Evolutionary conservation across 2,113 vertebrate genomes (phyloP).

Genomic region (Ia io): DNA sequence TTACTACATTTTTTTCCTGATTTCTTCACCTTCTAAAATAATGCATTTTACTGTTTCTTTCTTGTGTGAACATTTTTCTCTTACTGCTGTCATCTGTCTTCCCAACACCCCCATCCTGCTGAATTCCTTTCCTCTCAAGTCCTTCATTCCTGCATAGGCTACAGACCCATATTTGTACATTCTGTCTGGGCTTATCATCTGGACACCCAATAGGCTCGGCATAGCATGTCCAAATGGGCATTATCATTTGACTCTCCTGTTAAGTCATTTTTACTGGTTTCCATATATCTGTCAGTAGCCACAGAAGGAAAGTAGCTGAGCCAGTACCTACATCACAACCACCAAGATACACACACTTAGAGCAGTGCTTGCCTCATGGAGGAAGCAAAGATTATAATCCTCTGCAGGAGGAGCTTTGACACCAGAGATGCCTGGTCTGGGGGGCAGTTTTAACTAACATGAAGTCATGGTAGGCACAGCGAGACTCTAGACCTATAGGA

Average conservation of each 20-base stretch:
- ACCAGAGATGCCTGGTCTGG: background rate
- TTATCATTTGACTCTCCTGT: background rate
- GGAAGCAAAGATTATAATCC: background rate
- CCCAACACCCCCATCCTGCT: background rate
- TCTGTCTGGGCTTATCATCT: background rate
- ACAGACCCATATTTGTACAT: background rate
- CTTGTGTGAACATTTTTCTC: background rate
- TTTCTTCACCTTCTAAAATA: background rate
- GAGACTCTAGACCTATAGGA: background rate
- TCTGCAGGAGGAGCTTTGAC: background rate
- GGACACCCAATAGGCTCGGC: too few relatives aligned
- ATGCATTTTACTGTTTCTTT: background rate
- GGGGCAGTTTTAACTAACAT: background rate
- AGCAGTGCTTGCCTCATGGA: background rate
- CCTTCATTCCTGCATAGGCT: too few relatives aligned
- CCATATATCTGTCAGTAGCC: background rate
- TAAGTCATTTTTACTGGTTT: background rate
- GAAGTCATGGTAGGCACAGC: fast-evolving
- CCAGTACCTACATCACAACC: background rate
- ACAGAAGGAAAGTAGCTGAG: background rate
- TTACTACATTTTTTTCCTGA: background rate
- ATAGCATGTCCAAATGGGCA: too few relatives aligned
- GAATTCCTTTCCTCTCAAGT: background rate
- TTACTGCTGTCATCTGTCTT: too few relatives aligned
- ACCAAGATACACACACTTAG: background rate